Evolutionary conservation across 2,797 vertebrate genomes (phyloP).

Genomic region (Kryptopterus vitreolus): DNA sequence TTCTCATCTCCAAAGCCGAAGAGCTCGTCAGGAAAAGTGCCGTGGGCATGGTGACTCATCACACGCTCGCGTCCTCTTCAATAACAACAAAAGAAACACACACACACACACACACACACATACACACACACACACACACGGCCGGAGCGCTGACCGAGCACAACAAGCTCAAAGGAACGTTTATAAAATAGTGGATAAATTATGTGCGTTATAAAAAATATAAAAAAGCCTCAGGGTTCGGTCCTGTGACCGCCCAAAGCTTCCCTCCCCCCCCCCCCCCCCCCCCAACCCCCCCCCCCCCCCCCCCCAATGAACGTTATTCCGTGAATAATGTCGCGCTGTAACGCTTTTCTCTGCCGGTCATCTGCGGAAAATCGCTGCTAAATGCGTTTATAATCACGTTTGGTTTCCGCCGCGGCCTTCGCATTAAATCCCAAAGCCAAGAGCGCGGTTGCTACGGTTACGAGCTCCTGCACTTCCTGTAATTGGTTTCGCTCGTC

Average conservation of each 20-base stretch:
- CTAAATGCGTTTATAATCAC: conserved; percentile 34
- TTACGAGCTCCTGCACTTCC: conserved; percentile 61
- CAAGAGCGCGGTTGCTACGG: conserved; percentile 67
- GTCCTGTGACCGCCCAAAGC: too few species aligned
- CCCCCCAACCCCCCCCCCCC: too few species aligned
- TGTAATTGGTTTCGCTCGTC: conserved; percentile 66
- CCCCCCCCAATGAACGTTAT: too few species aligned
- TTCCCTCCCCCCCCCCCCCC: too few species aligned
- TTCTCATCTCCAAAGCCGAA: conserved; percentile 58
- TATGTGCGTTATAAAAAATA: neutral
- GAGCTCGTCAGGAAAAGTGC: conserved; percentile 62
- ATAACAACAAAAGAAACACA: conserved; percentile 45
- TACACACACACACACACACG: neutral
- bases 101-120: neutral
- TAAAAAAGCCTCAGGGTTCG: neutral
- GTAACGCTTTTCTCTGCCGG: conserved; percentile 25
- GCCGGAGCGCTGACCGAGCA: conserved; percentile 11
- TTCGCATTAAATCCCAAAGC: neutral
- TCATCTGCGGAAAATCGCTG: conserved; percentile 14
- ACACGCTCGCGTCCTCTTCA: conserved; percentile 57
- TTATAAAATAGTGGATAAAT: conserved; percentile 4
- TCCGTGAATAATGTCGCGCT: neutral
- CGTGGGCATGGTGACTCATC: conserved; percentile 69
- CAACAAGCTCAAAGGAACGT: conserved; percentile 45
- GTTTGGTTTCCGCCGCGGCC: conserved; percentile 2